Conservation (phyloP, 2,888 invertebrate genomes). For the Lithophane socia region DNA sequence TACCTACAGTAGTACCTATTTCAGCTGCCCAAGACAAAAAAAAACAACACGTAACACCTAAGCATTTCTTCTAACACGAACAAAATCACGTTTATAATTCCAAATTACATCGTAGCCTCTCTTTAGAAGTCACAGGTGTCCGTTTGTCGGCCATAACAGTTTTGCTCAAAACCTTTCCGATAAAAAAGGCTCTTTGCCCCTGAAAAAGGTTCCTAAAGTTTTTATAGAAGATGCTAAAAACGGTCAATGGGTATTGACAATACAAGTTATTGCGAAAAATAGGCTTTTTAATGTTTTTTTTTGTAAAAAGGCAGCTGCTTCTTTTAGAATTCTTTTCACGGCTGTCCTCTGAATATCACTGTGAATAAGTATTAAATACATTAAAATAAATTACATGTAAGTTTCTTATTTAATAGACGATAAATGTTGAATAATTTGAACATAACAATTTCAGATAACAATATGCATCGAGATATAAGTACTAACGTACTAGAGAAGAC, state of each 20-base stretch:
- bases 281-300: neutral
- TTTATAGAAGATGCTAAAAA: conserved; percentile 50
- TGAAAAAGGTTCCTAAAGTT: conserved; percentile 55
- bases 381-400: too few species aligned
- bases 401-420: too few species aligned
- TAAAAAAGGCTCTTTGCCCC: conserved; percentile 56
- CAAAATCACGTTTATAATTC: conserved; percentile 34
- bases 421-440: too few species aligned
- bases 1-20: neutral
- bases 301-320: neutral
- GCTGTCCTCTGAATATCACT: too few species aligned
- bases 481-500: too few species aligned
- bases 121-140: conserved; percentile 65
- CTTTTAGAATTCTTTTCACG: too few species aligned
- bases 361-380: too few species aligned
- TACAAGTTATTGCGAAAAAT: conserved; percentile 42
- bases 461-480: too few species aligned
- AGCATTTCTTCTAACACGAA: conserved; percentile 23
- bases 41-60: conserved; percentile 22
- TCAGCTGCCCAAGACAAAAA: neutral
- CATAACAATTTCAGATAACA: too few species aligned
- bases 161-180: conserved; percentile 59
- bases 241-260: conserved; percentile 41
- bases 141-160: conserved; percentile 60
- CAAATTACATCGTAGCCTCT: conserved; percentile 45